Base-by-base conservation (phyloP, 2,797 vertebrate genomes). In the Parambassis ranga region DNA sequence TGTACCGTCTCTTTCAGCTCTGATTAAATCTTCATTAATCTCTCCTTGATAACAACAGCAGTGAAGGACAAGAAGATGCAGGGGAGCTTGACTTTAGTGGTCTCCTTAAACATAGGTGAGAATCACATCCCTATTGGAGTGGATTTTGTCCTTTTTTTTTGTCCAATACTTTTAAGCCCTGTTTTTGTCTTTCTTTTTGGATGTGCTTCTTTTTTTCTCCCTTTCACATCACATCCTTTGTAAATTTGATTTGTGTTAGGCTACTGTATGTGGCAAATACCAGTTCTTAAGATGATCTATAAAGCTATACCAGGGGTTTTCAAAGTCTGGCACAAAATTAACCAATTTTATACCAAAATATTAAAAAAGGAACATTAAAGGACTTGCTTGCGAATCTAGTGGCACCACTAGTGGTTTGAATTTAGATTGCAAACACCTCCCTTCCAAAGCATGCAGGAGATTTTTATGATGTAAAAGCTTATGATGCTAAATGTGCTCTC, bases 51-150 rank as follows among this genome's bases (percentile, higher is more conserved):
- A 95, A 97, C 91, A 92, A 96, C 96, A 98, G 97, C 79, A 96
- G 94, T 94, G 97, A 99, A 92, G 97, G 96, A 92, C 96, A 98
- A 95, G 98, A 99, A 3, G 98, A 99, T 95, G 97, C 96, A 95
- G 98, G 98, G 65, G 97, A 99, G 83, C 97, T 99, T 96, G 98
- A 99, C 95, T 99, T 99, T 98, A 99, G 98, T 97, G 98, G 94
- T 92, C 97, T 99, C 88, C 95, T 99, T 93, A 99, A 99, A 94
- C 96, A 96, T 96, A 97, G 98, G 98, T 99, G 95, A 99, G 97
- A 95, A 94, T 83, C 85, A 87, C 61, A 78, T 60, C 75, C 79
- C 16, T 9, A 67, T 46, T 67, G n/a, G 59, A 81, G 48, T 79
- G 81, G 78, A 75, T 63, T 75, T 75, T 81, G 27, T 57, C 24